Evolutionary conservation across 2,113 vertebrate species (phyloP).

Genomic region (Apus apus): DNA sequence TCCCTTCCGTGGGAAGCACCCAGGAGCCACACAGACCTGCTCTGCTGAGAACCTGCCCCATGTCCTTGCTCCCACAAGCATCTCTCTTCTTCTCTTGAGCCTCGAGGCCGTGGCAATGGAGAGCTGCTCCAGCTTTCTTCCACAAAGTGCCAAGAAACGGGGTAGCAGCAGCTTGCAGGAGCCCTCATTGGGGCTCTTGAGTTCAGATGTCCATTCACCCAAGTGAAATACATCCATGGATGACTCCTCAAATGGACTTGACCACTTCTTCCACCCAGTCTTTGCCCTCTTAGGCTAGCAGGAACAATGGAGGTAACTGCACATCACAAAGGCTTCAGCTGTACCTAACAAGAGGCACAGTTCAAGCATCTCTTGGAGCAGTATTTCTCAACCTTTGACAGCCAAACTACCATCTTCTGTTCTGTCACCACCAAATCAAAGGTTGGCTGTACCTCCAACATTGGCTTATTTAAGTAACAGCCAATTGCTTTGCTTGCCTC

Average conservation of each 20-base stretch:
- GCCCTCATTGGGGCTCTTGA: not conserved
- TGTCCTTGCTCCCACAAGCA: not conserved
- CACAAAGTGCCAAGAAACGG: not conserved
- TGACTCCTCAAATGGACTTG: not conserved
- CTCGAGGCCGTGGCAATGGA: not conserved
- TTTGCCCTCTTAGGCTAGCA: not conserved
- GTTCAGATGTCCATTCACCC: not conserved
- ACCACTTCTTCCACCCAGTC: not conserved
- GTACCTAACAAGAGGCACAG: not conserved
- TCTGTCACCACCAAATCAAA: not conserved
- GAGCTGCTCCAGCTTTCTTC: not conserved
- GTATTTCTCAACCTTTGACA: not conserved
- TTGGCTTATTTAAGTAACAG: not conserved
- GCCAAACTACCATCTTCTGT: not conserved
- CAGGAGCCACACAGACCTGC: not conserved
- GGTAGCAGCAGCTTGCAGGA: not conserved
- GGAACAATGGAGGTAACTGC: not conserved
- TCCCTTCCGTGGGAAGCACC: not conserved
- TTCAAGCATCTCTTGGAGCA: not conserved
- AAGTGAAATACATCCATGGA: not conserved
- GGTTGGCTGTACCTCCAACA: not conserved
- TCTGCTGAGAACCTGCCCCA: not conserved
- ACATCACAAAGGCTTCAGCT: not conserved
- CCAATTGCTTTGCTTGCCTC: not conserved
- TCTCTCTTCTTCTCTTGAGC: not conserved